phyloP scores from a whole-genome alignment of 2,113 vertebrate genomes.

The Amblyopsis rosae region DNA sequence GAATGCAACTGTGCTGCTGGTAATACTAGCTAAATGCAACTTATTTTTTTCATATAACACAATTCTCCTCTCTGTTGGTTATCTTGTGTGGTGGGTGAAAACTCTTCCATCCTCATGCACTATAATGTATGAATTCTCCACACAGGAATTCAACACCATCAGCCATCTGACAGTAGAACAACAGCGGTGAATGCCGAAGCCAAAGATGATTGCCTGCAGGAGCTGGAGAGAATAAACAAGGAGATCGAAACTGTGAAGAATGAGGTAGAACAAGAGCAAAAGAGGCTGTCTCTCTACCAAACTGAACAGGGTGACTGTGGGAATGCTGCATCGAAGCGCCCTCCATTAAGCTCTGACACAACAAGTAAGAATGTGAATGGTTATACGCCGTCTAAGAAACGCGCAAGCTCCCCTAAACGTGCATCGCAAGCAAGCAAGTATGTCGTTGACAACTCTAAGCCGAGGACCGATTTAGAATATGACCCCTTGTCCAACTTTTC shows the following conservation, averaged over 20 bases:
- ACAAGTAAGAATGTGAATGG: conserved; percentile 30
- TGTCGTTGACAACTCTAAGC: conserved; percentile 68
- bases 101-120: not conserved
- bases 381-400: conserved; percentile 2
- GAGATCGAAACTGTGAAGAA: conserved; percentile 72
- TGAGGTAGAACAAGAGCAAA: conserved; percentile 75
- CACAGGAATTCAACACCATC: conserved; percentile 35
- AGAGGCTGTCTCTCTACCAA: conserved; percentile 66
- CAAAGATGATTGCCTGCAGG: conserved; percentile 54
- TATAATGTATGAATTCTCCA: not conserved
- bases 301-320: conserved; percentile 36
- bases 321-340: not conserved
- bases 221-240: conserved; percentile 74
- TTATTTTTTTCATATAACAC: no score
- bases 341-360: conserved; percentile 8
- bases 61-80: no score
- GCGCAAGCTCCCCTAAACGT: conserved; percentile 1
- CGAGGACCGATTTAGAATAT: conserved; percentile 76
- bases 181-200: conserved; percentile 21
- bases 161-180: not conserved
- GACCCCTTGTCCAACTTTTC: conserved; percentile 80
- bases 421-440: conserved; percentile 61
- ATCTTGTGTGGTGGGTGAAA: not conserved
- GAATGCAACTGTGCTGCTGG: no score
- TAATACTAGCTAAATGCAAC: no score